A percentile compares a stretch with the other conserved stretches of the same genome.
Conservation (phyloP, 2,888 invertebrate species). For the Hirudinaria manillensis region DNA sequence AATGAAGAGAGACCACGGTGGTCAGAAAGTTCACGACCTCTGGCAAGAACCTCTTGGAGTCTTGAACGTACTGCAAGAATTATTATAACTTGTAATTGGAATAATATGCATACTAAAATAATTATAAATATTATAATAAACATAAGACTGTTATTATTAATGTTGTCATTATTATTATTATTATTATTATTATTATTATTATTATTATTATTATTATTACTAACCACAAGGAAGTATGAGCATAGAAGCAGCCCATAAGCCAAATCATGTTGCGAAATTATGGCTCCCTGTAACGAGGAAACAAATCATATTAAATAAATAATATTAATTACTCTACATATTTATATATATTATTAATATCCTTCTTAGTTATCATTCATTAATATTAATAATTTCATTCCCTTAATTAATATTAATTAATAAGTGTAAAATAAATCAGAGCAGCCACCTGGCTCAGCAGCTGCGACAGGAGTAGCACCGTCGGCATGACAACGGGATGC, state of each 20-base stretch:
- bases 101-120: background rate
- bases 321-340: too few species aligned
- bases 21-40: constrained; percentile 72
- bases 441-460: constrained; percentile 58
- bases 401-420: background rate
- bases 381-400: background rate
- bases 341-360: too few species aligned
- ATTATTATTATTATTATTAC: constrained; percentile 6
- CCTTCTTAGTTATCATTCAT: too few species aligned
- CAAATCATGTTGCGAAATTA: constrained; percentile 60
- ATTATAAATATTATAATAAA: too few species aligned
- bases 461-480: constrained; percentile 73
- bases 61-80: constrained; percentile 12
- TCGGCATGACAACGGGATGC: constrained; percentile 80
- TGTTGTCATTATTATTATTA: background rate
- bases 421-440: background rate
- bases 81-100: background rate
- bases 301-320: too few species aligned
- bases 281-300: background rate
- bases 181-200: background rate
- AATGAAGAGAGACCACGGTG: constrained; percentile 58
- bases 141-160: background rate
- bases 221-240: constrained; percentile 56
- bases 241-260: constrained; percentile 72
- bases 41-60: constrained; percentile 74